Percentiles rank a stretch among this genome's conserved stretches.
These are phyloP conservation scores for Callinectes sapidus DNA, from an alignment of 2,888 invertebrate genomes.

Conservation along the genomic window DNA sequence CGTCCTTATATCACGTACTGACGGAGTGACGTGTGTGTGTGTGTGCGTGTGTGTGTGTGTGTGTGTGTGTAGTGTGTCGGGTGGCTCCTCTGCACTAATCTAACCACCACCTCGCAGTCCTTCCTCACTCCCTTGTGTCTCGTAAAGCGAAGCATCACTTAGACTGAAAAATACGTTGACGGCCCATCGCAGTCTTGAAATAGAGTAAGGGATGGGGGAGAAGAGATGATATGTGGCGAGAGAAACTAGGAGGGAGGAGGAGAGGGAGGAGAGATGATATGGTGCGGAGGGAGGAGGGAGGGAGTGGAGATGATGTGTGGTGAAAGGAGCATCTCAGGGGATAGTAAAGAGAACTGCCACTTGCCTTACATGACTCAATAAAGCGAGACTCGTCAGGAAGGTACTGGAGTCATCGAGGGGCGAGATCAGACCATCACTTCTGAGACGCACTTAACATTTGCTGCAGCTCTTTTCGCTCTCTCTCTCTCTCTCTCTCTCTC, in stretches of 20 bases:
- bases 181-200: not conserved
- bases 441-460: slow-evolving; percentile 34
- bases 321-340: not conserved
- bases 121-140: not conserved
- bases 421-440: not conserved
- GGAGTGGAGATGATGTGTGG: not conserved
- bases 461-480: not conserved
- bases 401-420: not conserved
- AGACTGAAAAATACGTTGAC: not conserved
- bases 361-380: slow-evolving; percentile 56
- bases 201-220: not conserved
- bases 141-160: not conserved
- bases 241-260: not conserved
- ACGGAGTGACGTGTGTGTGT: slow-evolving; percentile 28
- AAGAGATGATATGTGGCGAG: not conserved
- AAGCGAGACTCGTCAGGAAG: slow-evolving; percentile 47
- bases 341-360: slow-evolving; percentile 24
- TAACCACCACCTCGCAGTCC: not conserved
- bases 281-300: not conserved
- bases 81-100: not conserved
- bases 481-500: slow-evolving; percentile 48
- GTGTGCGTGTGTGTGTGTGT: slow-evolving; percentile 52
- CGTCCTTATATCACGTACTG: not conserved
- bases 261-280: not conserved
- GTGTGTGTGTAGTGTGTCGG: slow-evolving; percentile 34